Evolutionary conservation across 2,113 vertebrate species (phyloP).

Genomic region (Zosterops japonicus): DNA sequence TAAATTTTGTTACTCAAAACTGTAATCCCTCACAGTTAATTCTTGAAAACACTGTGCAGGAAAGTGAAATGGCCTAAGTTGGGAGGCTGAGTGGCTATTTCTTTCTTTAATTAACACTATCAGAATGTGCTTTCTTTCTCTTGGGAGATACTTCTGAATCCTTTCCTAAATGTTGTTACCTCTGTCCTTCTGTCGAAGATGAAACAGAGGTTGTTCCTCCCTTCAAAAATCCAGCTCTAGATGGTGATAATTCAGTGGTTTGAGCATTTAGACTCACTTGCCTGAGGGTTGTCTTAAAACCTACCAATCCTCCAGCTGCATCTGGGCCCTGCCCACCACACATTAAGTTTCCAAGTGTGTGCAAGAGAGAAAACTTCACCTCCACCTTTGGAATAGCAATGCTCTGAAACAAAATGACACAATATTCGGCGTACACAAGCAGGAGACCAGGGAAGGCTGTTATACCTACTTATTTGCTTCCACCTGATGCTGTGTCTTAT

Average conservation of each 20-base stretch:
- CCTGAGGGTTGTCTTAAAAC: not conserved
- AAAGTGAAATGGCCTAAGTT: not conserved
- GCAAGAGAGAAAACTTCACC: not conserved
- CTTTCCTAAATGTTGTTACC: not conserved
- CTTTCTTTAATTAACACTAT: not conserved
- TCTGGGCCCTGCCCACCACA: not conserved
- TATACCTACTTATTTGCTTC: not conserved
- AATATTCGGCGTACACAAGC: not conserved
- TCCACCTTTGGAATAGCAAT: not conserved
- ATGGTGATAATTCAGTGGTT: not conserved
- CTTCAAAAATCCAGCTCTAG: not conserved
- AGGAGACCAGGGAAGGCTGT: not conserved
- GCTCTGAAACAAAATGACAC: not conserved
- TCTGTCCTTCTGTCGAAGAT: not conserved
- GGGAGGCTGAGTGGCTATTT: not conserved
- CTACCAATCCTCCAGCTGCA: not conserved
- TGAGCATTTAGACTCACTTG: not conserved
- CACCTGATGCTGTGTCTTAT: not conserved
- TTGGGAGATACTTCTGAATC: not conserved
- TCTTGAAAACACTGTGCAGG: rapidly evolving
- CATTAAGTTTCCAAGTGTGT: not conserved
- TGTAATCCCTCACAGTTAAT: not conserved
- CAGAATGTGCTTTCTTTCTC: not conserved
- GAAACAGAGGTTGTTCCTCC: not conserved
- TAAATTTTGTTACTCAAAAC: not conserved